Conservation (phyloP, 2,797 vertebrate genomes). For the Paguma larvata region DNA sequence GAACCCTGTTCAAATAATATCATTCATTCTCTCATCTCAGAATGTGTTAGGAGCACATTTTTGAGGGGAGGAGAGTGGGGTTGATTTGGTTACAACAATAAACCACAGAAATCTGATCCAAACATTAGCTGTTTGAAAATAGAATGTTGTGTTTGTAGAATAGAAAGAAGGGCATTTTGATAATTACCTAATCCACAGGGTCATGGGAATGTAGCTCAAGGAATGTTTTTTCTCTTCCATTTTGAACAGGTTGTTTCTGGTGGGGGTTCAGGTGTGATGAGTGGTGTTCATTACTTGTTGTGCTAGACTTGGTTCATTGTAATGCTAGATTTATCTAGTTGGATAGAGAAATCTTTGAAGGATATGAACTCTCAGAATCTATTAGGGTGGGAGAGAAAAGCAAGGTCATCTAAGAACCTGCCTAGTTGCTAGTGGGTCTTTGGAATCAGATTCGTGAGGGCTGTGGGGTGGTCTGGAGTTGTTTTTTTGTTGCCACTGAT, state of each 20-base stretch:
- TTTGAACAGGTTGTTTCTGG: constrained; percentile 45
- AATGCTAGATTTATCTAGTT: not conserved
- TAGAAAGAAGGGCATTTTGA: not conserved
- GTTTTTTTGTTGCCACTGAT: not conserved
- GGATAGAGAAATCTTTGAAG: not conserved
- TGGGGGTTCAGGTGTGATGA: not conserved
- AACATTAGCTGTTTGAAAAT: not conserved
- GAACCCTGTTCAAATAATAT: not conserved
- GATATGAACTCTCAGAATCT: not conserved
- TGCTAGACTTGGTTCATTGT: not conserved
- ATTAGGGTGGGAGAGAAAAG: not conserved
- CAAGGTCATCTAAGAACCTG: not conserved
- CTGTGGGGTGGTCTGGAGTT: not conserved
- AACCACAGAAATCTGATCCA: constrained; percentile 9
- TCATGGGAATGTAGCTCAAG: not conserved
- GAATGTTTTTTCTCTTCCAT: not conserved
- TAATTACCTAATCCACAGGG: not conserved
- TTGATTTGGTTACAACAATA: constrained; percentile 47
- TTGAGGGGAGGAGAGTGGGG: not conserved
- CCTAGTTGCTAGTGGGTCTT: not conserved
- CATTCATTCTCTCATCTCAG: not conserved
- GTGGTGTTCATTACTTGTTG: not conserved
- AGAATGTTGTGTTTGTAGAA: not conserved
- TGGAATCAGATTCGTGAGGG: not conserved
- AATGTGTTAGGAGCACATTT: not conserved